Base-by-base conservation (phyloP, 2,888 invertebrate species). In the Drosophila longiperda region DNA sequence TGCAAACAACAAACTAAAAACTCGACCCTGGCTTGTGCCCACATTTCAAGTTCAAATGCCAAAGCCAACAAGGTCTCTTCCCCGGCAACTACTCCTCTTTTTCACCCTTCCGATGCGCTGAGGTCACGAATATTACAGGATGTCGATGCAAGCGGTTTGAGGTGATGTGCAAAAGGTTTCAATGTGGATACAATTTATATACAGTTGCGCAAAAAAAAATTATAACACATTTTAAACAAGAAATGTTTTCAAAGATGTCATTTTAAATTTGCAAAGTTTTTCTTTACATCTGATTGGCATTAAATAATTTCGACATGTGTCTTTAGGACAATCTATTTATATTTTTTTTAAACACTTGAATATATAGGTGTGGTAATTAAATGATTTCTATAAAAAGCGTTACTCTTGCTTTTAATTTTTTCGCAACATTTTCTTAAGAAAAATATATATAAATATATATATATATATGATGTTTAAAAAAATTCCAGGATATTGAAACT, bases 41-140 rank as follows among this genome's bases (percentile, higher is more conserved):
- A 50, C 34, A 52, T 57, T 83, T 83, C 82, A 83, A 82, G 83
- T 82, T 82, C 80, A 83, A 78, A 74, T 65, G 52, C 59, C 67
- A 67, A 50, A 61, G 52, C 49, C 55, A 23, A 45, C 15, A 26
- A 40, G 17, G 26, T 15, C 23, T 20, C 2, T 26, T 1, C 20
- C 5, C 26, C 38, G n/a, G 12, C 42, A 29, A 32, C 23, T 1
- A 52, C 23, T 23, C 20, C 36, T 49, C 6, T 26, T 9, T 11
- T 26, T 29, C 23, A 3, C 5, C 11, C 26, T 26, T 11, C 36
- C 53, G 33, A 60, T 63, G 62, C 38, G 34, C 40, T 76, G 42
- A 76, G 80, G 80, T 80, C 80, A 78, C 73, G 64, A 78, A 75
- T 54, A 34, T 42, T 64, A 34, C 38, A 11, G 40, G 52, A 53